Evolutionary conservation across 2,888 invertebrate species (phyloP), one percentile per base, ranked within the genome.

Genomic region (Ganaspis brasiliensis): DNA sequence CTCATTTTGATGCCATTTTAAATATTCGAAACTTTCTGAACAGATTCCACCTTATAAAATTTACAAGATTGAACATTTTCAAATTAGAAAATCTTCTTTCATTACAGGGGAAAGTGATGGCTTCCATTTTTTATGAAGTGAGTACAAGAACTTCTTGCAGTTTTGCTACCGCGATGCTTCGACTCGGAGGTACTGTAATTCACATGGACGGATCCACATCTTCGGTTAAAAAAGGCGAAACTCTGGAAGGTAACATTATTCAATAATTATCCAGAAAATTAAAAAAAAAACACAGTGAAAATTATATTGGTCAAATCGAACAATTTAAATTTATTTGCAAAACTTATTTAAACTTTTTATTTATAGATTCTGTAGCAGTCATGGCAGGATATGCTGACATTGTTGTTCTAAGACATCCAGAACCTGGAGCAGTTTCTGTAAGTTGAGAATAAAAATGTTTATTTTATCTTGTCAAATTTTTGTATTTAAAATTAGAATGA

Each of bases 131-230:
- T 92, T 99, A 98, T 92, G 99, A 99, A 94, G 98, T 96, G 0
- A 99, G 98, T 90, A 99, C 99, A 0, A 94, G 99, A 79, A 99
- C 99, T 0, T 96, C 96, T 86, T 97, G 97, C 90, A 99, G 99
- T 89, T 99, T 99, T 92, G 94, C 97, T 0, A 97, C 98, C 0
- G 99, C 99, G 0, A 99, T 99, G 98, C 96, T 97, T 90, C 93
- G 99, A 81, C 94, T 99, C 5, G 99, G 99, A 8, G 99, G 99
- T 0, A 94, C 95, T 26, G 98, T 99, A 0, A 95, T 98, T 84
- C 94, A 96, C 88, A 97, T 99, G 92, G 97, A 99, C 89, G 96
- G 97, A 84, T 94, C 95, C 0, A 96, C 95, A 79, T 99, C 99
- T 0, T 99, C 99, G 0, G 97, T 96, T 16, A 96, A 97, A 89